Percentiles rank a stretch among this genome's conserved stretches.
phyloP scores from a whole-genome alignment of 2,797 vertebrate genomes.

The Diplodus puntazzo region DNA sequence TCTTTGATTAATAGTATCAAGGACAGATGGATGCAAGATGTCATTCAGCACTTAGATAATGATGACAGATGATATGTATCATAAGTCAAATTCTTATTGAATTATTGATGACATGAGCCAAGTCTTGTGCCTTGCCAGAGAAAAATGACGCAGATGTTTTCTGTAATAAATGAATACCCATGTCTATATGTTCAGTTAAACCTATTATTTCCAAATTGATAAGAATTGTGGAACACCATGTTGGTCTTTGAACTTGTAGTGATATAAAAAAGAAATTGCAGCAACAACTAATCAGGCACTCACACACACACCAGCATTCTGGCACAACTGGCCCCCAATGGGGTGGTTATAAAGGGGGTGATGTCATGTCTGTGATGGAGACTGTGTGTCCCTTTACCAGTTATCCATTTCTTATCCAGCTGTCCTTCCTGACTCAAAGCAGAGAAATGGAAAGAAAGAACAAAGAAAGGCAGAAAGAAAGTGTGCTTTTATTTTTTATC shows the following conservation, averaged over 20 bases:
- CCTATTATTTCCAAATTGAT: slow-evolving; percentile 36
- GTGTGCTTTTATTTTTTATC: neutral
- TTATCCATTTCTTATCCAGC: slow-evolving; percentile 79
- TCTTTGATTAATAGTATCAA: slow-evolving; percentile 24
- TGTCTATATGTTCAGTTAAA: slow-evolving; percentile 17
- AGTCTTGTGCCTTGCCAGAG: slow-evolving; percentile 20
- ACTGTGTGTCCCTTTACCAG: slow-evolving; percentile 68
- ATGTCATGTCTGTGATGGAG: slow-evolving; percentile 85
- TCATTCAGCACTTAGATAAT: slow-evolving; percentile 58
- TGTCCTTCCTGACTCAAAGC: slow-evolving; percentile 65
- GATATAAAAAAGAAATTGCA: slow-evolving; percentile 8
- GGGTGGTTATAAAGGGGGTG: slow-evolving; percentile 76
- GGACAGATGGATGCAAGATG: slow-evolving; percentile 53
- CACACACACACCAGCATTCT: slow-evolving; percentile 48
- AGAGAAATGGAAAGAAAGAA: slow-evolving; percentile 40
- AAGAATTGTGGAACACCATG: slow-evolving; percentile 38
- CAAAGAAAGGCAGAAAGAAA: slow-evolving; percentile 19
- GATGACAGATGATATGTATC: slow-evolving; percentile 59
- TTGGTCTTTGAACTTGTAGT: slow-evolving; percentile 19
- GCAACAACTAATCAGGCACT: neutral
- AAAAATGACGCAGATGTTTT: slow-evolving; percentile 57
- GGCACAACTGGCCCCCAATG: slow-evolving; percentile 69
- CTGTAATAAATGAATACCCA: slow-evolving; percentile 35
- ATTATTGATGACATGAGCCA: slow-evolving; percentile 67
- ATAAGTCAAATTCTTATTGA: slow-evolving; percentile 53